These are phyloP conservation scores for Burhinus bistriatus DNA, from an alignment of 2,113 vertebrate genomes.

Conservation along the genomic window DNA sequence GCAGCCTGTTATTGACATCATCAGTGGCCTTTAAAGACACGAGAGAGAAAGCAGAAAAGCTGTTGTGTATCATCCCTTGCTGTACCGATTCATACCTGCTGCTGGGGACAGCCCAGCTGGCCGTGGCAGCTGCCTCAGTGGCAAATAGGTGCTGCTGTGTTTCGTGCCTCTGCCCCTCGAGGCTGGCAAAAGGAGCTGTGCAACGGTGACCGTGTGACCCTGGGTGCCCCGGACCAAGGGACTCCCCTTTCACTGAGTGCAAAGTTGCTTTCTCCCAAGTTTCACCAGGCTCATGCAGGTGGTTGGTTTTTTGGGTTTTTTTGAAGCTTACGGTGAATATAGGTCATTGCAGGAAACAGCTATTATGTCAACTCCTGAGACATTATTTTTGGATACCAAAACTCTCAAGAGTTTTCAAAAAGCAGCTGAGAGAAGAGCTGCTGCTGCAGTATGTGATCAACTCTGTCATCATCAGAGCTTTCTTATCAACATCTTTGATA, in stretches of 20 bases:
- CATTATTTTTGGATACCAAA: neutral
- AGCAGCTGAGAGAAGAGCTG: neutral
- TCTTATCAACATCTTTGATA: neutral
- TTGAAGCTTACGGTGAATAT: neutral
- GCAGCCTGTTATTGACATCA: neutral
- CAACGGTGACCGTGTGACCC: fast-evolving
- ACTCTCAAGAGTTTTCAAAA: neutral
- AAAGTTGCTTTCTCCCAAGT: neutral
- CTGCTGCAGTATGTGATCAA: neutral
- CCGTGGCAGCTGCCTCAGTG: neutral
- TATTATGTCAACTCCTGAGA: neutral
- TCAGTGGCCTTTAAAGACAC: neutral
- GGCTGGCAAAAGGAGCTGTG: neutral
- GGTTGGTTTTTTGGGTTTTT: neutral
- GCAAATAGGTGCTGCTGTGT: neutral
- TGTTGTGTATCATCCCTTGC: neutral
- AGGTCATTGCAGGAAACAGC: constrained; percentile 5
- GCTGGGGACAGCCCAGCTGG: neutral
- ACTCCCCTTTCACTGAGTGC: neutral
- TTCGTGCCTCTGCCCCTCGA: neutral
- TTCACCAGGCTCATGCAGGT: neutral
- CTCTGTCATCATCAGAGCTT: neutral
- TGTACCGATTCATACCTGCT: neutral
- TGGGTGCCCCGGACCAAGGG: fast-evolving
- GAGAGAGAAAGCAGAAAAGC: neutral